Percentiles rank a stretch among this genome's conserved stretches.
These are phyloP conservation scores for Corydoras sp. DNA, from an alignment of 2,113 vertebrate species.

Conservation along the genomic window DNA sequence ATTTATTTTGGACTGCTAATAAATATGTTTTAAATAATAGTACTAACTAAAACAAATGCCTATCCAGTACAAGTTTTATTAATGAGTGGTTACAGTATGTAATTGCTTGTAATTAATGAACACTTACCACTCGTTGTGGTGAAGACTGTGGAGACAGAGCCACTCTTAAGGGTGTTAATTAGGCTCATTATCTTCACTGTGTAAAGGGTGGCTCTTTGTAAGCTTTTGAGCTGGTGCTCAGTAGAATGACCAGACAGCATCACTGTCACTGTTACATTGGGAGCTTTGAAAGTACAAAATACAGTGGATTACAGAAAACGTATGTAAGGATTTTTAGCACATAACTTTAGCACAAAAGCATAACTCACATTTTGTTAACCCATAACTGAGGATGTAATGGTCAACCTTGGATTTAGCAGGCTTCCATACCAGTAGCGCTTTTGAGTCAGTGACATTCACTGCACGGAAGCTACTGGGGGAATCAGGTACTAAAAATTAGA, in stretches of 20 bases:
- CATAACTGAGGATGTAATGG: constrained; percentile 72
- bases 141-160: constrained; percentile 69
- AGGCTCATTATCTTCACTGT: constrained; percentile 72
- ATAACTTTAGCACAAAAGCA: neutral
- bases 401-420: constrained; percentile 71
- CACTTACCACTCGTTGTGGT: constrained; percentile 71
- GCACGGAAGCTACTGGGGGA: constrained; percentile 71
- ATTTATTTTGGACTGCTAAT: too few species aligned
- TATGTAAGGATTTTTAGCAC: neutral
- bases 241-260: constrained; percentile 66
- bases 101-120: neutral
- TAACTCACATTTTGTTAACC: constrained; percentile 24
- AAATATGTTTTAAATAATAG: too few species aligned
- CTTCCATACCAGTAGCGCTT: constrained; percentile 73
- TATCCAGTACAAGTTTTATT: too few species aligned
- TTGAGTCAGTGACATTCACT: constrained; percentile 69
- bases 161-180: constrained; percentile 68
- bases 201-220: constrained; percentile 70
- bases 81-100: neutral
- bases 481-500: constrained; percentile 68
- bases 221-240: constrained; percentile 64
- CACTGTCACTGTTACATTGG: constrained; percentile 65
- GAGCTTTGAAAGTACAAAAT: constrained; percentile 51
- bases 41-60: too few species aligned
- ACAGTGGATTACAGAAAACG: neutral